Percentiles rank a stretch among this genome's conserved stretches.
phyloP scores from a whole-genome alignment of 2,797 vertebrate genomes.

The Gobio occitaniae region DNA sequence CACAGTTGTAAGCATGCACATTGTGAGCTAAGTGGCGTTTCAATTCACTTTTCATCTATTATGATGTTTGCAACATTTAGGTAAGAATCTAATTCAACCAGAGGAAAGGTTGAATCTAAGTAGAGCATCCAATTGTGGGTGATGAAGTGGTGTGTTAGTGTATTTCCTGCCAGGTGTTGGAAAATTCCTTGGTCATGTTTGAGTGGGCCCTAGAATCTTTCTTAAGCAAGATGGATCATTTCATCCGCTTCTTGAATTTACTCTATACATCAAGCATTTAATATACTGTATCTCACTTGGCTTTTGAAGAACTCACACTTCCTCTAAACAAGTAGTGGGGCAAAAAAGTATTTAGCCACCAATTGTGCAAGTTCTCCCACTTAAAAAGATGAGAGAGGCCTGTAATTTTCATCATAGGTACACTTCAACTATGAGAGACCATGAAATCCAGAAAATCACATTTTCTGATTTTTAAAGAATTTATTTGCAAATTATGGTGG shows the following conservation, averaged over 20 bases:
- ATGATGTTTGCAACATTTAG: neutral
- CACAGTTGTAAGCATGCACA: neutral
- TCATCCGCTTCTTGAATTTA: neutral
- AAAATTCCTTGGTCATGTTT: neutral
- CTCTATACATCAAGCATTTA: neutral
- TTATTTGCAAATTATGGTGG: no score
- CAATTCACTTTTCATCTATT: neutral
- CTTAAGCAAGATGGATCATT: neutral
- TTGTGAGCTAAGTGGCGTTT: neutral
- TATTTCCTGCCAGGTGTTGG: neutral
- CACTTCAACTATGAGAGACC: no score
- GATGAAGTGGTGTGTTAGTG: neutral
- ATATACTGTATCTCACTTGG: slow-evolving; percentile 1
- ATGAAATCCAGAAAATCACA: no score
- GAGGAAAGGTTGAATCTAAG: neutral
- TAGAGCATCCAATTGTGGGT: neutral
- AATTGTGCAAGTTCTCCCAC: no score
- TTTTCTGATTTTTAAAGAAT: no score
- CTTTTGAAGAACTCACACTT: neutral
- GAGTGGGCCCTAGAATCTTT: neutral
- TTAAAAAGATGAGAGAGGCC: no score
- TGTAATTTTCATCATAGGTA: no score
- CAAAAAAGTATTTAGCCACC: no score
- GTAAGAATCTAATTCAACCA: neutral
- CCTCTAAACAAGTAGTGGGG: neutral